Conservation (phyloP, 2,888 invertebrate genomes). For the Lepidochrysops patricia region DNA sequence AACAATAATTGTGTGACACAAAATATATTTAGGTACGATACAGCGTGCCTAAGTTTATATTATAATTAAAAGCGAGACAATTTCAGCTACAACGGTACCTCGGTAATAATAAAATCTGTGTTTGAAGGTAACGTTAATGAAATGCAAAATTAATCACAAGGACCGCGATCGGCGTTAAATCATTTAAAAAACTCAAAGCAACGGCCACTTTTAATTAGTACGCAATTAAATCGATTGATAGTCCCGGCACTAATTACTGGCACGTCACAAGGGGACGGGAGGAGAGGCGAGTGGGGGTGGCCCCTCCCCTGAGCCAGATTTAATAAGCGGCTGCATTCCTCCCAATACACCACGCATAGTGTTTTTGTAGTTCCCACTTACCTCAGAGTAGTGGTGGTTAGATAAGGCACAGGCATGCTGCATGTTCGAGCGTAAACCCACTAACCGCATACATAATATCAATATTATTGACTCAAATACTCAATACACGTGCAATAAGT, state of each 20-base stretch:
- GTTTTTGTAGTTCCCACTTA: not conserved
- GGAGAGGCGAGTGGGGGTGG: not conserved
- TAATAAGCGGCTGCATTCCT: not conserved
- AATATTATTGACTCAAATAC: too few relatives aligned
- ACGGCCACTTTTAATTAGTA: slow-evolving; percentile 22
- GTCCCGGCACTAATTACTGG: slow-evolving; percentile 19
- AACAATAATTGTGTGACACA: too few relatives aligned
- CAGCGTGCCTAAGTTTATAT: too few relatives aligned
- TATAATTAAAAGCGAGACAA: too few relatives aligned
- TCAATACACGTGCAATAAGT: too few relatives aligned
- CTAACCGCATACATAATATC: too few relatives aligned
- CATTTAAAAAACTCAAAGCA: slow-evolving; percentile 13
- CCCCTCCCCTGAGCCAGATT: not conserved
- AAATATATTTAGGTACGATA: too few relatives aligned
- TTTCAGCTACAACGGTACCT: too few relatives aligned
- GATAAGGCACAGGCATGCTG: not conserved
- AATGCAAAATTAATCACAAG: not conserved
- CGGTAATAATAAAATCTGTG: too few relatives aligned
- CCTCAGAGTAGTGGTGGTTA: not conserved
- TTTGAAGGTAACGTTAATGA: not conserved
- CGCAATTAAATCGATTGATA: slow-evolving; percentile 26
- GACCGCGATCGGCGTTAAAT: not conserved
- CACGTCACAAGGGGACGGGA: too few relatives aligned
- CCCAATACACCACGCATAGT: not conserved
- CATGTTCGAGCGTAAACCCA: too few relatives aligned